These are phyloP conservation scores for Gnathonemus longibarbis DNA, from an alignment of 2,113 vertebrate genomes.

Conservation along the genomic window DNA sequence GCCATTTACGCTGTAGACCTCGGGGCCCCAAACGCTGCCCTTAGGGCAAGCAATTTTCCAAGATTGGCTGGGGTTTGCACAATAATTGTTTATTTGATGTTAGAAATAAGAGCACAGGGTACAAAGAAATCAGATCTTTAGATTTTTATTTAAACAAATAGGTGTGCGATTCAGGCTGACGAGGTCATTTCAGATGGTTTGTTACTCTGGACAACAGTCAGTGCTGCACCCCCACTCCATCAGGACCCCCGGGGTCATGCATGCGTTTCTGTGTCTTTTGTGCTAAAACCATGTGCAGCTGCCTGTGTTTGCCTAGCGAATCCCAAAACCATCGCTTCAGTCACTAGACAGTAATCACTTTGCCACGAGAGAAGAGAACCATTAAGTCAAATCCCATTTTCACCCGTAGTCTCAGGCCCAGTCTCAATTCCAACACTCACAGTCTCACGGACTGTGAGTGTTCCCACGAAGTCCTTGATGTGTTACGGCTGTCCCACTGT, in stretches of 20 bases:
- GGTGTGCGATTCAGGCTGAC: not conserved
- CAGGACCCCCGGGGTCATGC: not conserved
- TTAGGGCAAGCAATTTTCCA: not conserved
- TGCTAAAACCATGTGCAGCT: not conserved
- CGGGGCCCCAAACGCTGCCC: not conserved
- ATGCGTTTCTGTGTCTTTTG: not conserved
- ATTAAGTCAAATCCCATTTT: not conserved
- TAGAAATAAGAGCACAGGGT: not conserved
- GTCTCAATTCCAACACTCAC: not conserved
- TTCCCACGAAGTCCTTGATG: not conserved
- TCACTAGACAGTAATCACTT: not conserved
- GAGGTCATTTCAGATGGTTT: not conserved
- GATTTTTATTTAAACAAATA: not conserved
- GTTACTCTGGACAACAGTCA: not conserved
- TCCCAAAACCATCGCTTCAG: not conserved
- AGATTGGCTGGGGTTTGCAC: not conserved
- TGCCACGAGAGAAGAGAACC: not conserved
- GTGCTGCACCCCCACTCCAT: not conserved
- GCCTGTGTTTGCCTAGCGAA: not conserved
- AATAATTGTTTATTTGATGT: not conserved
- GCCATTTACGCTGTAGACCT: not conserved
- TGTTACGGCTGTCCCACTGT: not conserved
- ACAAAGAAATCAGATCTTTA: not conserved
- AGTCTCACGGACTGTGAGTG: not conserved
- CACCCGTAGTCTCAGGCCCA: not conserved